A percentile compares a stretch with the other conserved stretches of the same genome.
These are phyloP conservation scores for Melozone crissalis DNA, from an alignment of 2,113 vertebrate species.

Conservation along the genomic window DNA sequence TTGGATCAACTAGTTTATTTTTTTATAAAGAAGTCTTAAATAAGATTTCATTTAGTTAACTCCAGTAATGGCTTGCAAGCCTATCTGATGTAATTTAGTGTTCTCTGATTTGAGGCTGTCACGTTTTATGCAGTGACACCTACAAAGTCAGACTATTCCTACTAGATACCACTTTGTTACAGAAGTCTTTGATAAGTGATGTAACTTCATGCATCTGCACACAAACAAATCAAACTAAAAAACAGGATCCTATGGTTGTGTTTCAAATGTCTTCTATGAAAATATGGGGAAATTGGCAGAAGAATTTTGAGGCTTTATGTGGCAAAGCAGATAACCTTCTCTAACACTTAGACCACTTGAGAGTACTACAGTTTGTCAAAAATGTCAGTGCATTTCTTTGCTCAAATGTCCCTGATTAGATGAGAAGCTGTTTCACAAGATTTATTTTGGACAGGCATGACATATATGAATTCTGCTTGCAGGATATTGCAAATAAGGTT, in stretches of 20 bases:
- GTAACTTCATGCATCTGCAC: not conserved
- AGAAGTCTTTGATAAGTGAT: not conserved
- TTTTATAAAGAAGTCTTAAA: not conserved
- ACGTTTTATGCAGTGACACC: not conserved
- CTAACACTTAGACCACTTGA: not conserved
- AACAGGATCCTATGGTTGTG: not conserved
- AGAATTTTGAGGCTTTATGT: not conserved
- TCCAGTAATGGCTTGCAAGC: not conserved
- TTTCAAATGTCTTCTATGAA: not conserved
- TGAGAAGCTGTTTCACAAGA: not conserved
- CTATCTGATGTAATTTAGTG: fast-evolving
- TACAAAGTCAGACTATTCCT: not conserved
- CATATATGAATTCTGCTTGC: not conserved
- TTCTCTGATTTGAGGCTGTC: not conserved
- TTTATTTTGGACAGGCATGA: not conserved
- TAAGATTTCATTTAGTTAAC: not conserved
- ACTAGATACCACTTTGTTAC: not conserved
- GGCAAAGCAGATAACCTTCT: not conserved
- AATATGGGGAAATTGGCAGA: not conserved
- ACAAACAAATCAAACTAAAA: not conserved
- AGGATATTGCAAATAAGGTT: not conserved
- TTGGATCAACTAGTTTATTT: not conserved
- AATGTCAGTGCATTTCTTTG: not conserved
- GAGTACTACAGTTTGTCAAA: not conserved
- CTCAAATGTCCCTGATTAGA: not conserved